Base-by-base conservation (phyloP, 1,140 invertebrate genomes). In the Zaprionus gabonicus region DNA sequence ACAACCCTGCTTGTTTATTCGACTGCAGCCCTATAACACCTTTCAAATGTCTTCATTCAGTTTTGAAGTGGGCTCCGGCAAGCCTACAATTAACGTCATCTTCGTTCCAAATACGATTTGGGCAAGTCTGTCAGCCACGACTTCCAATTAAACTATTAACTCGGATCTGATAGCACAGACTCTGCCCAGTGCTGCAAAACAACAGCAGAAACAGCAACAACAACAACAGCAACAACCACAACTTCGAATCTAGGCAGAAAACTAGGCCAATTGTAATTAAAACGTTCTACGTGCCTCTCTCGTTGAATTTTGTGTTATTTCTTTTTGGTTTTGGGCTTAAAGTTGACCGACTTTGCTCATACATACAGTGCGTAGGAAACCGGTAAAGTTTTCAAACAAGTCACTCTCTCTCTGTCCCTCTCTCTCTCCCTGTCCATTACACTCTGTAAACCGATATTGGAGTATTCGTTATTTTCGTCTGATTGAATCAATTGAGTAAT, bases 101-200 rank as follows among this genome's bases (percentile, higher is more conserved):
- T 17, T 20, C 53, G 70, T 57, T 57, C 34, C 64, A 55, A 69
- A 56, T 46, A 36, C 36, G 57, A 60, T 62, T 73, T 62, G 72
- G 72, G 51, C 72, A 62, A 70, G 72, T 74, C 62, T 56, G 49
- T 57, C 36, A 27, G 62, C 41, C 73, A 71, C 70, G 80, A 77
- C 80, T 86, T 70, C 57, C 84, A 88, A 88, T 88, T 83, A 88
- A 87, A 87, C 83, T 75, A 88, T 87, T 87, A 88, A 76, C 80
- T 87, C 55, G 36, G 27, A 85, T 85, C 82, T 81, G 82, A 86
- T 85, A 85, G 77, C 66, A 59, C 20, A 55, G 71, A 17, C 41
- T 46, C 63, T 68, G 63, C 73, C 17, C 20, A 71, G 64, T 34
- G 31, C 31, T 34, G 31, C 31, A 34, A 34, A 34, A 34, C 31